These are phyloP conservation scores for Acanthaster planci DNA, from an alignment of 35 echinoderm and acorn worm species.

Conservation along the genomic window DNA sequence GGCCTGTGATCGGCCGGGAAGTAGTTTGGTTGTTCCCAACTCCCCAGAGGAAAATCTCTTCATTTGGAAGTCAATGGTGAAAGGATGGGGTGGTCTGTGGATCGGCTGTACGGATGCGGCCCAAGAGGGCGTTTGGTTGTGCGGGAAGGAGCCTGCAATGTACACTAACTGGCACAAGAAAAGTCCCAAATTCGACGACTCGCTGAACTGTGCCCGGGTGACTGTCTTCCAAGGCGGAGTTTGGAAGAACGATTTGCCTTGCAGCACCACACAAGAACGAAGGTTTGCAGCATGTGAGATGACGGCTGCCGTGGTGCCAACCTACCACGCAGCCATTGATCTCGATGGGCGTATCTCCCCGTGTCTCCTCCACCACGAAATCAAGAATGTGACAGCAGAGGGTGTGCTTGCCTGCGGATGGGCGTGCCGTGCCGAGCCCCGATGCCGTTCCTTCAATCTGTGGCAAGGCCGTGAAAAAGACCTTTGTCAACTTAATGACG, in stretches of 20 bases:
- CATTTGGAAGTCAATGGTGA: background rate
- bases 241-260: background rate
- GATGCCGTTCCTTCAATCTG: too few species aligned
- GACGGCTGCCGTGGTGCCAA: background rate
- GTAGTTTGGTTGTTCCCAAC: background rate
- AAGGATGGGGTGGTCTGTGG: background rate
- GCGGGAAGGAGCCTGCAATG: background rate
- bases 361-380: background rate
- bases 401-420: background rate
- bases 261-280: too few species aligned
- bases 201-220: background rate
- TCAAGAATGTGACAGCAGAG: background rate
- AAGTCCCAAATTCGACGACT: background rate
- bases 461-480: background rate
- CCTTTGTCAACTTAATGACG: constrained; percentile 1
- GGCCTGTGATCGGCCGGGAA: background rate
- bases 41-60: background rate
- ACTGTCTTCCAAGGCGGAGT: background rate
- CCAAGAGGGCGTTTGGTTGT: background rate
- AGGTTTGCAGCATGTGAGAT: background rate
- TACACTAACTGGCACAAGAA: background rate
- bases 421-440: background rate
- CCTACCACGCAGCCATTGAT: background rate
- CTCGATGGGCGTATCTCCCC: background rate
- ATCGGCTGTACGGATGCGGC: background rate